Base-by-base conservation (phyloP, 1,140 invertebrate species). In the Sycobia sp. region DNA sequence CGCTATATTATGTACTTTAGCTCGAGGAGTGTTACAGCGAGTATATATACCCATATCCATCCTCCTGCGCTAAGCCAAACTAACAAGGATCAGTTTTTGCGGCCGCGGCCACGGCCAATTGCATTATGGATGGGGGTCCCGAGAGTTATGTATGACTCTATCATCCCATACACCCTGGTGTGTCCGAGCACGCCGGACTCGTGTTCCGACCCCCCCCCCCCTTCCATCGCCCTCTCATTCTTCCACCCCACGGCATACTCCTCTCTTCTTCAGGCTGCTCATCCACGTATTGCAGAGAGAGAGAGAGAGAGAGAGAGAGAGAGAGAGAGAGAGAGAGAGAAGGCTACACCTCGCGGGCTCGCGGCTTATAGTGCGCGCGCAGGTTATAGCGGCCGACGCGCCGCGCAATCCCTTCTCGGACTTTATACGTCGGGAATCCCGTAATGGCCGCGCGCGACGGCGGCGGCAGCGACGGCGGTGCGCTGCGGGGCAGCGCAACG, bases 91-190 rank as follows among this genome's bases (percentile, higher is more conserved):
- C 68, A n/a, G 61, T 78, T 80, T 80, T 80, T 79, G 70, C 69
- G 36, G n/a, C n/a, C n/a, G n/a, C n/a, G n/a, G n/a, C n/a, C n/a
- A n/a, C 29, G 49, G 46, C 65, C 67, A 78, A 76, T 23, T 80
- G 75, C 76, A 81, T 81, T 78, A 79, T 77, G 73, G 74, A 80
- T 80, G 76, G 56, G 65, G n/a, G n/a, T n/a, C n/a, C 62, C 62
- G n/a, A n/a, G 67, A 65, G 75, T 76, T 78, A 76, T 77, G 74
- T 77, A 79, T 79, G 75, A 76, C 76, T 77, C 71, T 75, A 78
- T 79, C 73, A 74, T 71, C 47, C n/a, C n/a, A n/a, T n/a, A n/a
- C 8, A 18, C 70, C 61, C 64, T 60, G 62, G 61, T 66, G 62
- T 68, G 69, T 68, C 60, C 67, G 56, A 68, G 64, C 65, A 67